These are phyloP conservation scores for Zaprionus nigranus DNA, from an alignment of 1,140 invertebrate genomes.

Conservation along the genomic window DNA sequence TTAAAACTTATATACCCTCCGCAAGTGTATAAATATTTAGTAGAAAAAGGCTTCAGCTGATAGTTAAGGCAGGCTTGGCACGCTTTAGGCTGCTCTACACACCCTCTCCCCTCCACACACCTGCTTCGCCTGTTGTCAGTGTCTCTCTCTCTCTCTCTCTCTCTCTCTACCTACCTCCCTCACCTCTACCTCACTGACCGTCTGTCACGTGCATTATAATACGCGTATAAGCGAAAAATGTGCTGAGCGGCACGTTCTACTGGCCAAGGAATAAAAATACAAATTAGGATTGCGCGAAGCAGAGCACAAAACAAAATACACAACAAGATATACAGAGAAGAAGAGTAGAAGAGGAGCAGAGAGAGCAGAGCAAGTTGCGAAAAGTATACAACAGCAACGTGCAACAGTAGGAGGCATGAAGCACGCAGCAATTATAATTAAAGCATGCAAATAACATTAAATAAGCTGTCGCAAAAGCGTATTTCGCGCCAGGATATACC, in stretches of 20 bases:
- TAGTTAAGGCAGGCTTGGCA: neutral
- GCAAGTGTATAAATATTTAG: neutral
- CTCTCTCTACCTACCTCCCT: neutral
- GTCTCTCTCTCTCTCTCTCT: neutral
- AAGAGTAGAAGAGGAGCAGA: neutral
- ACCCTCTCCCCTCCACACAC: neutral
- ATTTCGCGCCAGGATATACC: slow-evolving; percentile 17
- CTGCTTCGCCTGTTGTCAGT: neutral
- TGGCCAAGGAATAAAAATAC: slow-evolving; percentile 35
- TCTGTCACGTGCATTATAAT: slow-evolving; percentile 37
- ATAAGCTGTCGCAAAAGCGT: slow-evolving; percentile 35
- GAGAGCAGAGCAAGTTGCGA: neutral
- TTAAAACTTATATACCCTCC: neutral
- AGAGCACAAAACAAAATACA: slow-evolving; percentile 13
- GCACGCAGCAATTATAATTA: slow-evolving; percentile 36
- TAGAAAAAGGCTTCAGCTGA: neutral
- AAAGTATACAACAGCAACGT: neutral
- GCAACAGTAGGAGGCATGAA: neutral
- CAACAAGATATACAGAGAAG: slow-evolving; percentile 4
- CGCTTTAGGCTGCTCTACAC: neutral
- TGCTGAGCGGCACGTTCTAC: slow-evolving; percentile 36
- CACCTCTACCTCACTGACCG: slow-evolving; percentile 2
- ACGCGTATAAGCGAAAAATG: slow-evolving; percentile 40
- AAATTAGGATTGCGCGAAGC: slow-evolving; percentile 32
- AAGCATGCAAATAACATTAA: slow-evolving; percentile 46